Base-by-base conservation (phyloP, 2,797 vertebrate genomes). In the Poeciliopsis turneri region DNA sequence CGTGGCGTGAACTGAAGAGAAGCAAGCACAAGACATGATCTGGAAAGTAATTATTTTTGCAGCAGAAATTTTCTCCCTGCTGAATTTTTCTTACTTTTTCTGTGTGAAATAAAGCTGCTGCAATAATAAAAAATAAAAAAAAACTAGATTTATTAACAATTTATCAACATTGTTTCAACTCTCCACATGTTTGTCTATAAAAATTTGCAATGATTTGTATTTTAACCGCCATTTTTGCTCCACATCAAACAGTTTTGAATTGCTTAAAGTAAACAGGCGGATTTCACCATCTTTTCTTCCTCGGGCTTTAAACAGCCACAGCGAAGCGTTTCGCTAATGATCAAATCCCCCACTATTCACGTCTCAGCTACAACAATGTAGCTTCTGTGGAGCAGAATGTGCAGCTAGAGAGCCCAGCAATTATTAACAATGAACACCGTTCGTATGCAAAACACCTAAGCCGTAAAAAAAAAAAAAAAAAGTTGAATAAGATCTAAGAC, bases 341-440 rank as follows among this genome's bases (percentile, higher is more conserved):
- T 90, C 84, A 91, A 83, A 87, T 79, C 76, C 82, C 61, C 68
- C 20, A 49, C 45, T 51, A 86, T 89, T 86, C 84, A 89, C 87
- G 89, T 91, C 23, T 92, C 61, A 82, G 87, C 55, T 30, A 25
- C 66, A 13, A 39, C 47, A 75, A 68, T 81, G 70, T 71, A 64
- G 57, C 77, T 78, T 84, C 82, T 79, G 75, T 86, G 71, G 11
- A 16, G 30, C 25, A 80, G 46, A 78, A 89, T 73, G 87, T 79
- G 55, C 39, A 81, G 75, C 80, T 70, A 57, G 53, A 82, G 77
- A 80, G 51, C 64, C 55, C 15, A 51, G 45, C 39, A 61, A 72
- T 64, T 77, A 86, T 85, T 84, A 81, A 81, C 81, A 80, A 81
- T 85, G 11, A 77, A 82, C 28, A 64, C 30, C 74, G 81, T 90